A percentile compares a stretch with the other conserved stretches of the same genome.
Evolutionary conservation across 2,113 vertebrate genomes (phyloP).

Genomic region (Spheniscus mendiculus): DNA sequence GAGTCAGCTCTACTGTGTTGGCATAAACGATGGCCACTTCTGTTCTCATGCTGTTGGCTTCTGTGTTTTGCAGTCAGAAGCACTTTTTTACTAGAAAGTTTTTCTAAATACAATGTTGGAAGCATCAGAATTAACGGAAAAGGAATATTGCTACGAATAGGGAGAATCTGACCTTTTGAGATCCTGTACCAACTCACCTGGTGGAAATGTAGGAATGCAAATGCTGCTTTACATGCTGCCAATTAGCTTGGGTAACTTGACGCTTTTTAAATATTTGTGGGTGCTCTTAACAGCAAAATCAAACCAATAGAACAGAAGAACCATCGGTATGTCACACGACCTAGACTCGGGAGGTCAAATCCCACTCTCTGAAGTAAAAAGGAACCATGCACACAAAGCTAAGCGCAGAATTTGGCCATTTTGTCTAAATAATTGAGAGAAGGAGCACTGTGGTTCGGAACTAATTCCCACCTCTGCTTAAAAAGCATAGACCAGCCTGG

Average conservation of each 20-base stretch:
- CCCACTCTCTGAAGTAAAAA: constrained; percentile 22
- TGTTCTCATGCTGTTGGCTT: not conserved
- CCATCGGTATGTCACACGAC: constrained; percentile 54
- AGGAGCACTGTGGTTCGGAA: constrained; percentile 37
- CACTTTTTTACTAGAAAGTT: not conserved
- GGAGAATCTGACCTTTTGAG: not conserved
- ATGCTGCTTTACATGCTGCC: not conserved
- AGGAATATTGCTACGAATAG: not conserved
- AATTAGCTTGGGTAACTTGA: not conserved
- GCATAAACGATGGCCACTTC: constrained; percentile 11
- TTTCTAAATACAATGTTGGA: not conserved
- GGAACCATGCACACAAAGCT: not conserved
- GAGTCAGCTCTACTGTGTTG: not conserved
- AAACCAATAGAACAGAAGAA: constrained; percentile 46
- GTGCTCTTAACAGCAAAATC: not conserved
- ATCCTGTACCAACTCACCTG: not conserved
- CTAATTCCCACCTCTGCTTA: constrained; percentile 32
- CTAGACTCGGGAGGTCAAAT: constrained; percentile 30
- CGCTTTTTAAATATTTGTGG: not conserved
- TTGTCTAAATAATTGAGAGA: not conserved
- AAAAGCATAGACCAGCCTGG: constrained; percentile 4
- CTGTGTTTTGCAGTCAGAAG: not conserved
- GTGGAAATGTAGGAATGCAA: not conserved
- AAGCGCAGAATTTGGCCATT: constrained; percentile 52
- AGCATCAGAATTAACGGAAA: not conserved